Conservation (phyloP, 92 coral and sea anemone genomes). For the Siderastrea radians region DNA sequence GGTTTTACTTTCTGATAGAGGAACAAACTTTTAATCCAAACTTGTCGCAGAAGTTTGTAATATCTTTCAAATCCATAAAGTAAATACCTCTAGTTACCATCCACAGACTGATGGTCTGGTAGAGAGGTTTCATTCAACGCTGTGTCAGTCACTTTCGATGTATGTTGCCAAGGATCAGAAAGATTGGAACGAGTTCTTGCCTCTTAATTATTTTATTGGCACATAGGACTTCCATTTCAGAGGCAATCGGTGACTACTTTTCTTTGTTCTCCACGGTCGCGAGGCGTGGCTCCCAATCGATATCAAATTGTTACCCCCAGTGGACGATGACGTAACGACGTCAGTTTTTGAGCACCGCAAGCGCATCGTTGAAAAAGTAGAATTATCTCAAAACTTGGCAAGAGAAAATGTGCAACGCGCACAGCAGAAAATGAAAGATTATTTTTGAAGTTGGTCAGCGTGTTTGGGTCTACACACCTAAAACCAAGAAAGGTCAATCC, state of each 20-base stretch:
- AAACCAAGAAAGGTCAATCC: slow-evolving; percentile 41
- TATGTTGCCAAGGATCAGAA: too few species aligned
- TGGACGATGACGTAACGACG: background rate
- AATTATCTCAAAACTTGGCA: slow-evolving; percentile 56
- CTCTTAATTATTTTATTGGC: slow-evolving; percentile 22
- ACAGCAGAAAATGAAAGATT: slow-evolving; percentile 66
- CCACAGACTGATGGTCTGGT: too few species aligned
- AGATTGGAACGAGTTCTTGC: background rate
- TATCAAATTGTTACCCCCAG: slow-evolving; percentile 32
- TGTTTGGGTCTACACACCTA: slow-evolving; percentile 67
- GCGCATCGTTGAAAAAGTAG: slow-evolving; percentile 54
- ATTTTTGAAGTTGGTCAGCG: slow-evolving; percentile 41
- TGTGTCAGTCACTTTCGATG: slow-evolving; percentile 39
- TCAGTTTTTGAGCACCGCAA: slow-evolving; percentile 51
- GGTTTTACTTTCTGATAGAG: too few species aligned
- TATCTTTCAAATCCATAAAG: too few species aligned
- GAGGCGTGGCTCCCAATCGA: slow-evolving; percentile 48
- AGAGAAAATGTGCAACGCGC: slow-evolving; percentile 42
- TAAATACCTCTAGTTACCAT: too few species aligned
- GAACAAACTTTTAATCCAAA: too few species aligned
- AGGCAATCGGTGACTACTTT: slow-evolving; percentile 46
- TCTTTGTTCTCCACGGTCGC: slow-evolving; percentile 62
- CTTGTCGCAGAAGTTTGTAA: too few species aligned
- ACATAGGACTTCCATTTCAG: slow-evolving; percentile 31
- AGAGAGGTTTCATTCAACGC: background rate